A percentile compares a stretch with the other conserved stretches of the same genome.
phyloP scores from a whole-genome alignment of 2,797 vertebrate genomes.

The Bradypodion pumilum region DNA sequence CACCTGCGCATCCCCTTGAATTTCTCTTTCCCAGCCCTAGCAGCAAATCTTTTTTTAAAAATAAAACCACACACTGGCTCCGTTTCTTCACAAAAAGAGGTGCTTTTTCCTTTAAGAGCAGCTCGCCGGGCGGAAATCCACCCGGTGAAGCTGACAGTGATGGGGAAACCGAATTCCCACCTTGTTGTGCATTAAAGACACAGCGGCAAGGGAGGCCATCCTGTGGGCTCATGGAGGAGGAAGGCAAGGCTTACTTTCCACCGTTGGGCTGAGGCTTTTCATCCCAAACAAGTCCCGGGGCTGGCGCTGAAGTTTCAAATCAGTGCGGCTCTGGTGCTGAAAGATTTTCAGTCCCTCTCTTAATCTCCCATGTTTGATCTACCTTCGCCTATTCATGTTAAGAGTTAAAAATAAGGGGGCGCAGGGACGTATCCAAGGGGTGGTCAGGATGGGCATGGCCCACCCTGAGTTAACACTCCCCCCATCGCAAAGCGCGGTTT shows the following conservation, averaged over 20 bases:
- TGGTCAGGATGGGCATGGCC: too few relatives aligned
- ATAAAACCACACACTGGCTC: neutral
- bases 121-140: neutral
- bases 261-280: neutral
- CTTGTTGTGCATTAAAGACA: neutral
- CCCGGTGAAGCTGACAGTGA: neutral
- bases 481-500: neutral
- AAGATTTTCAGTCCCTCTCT: neutral
- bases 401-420: fast-evolving
- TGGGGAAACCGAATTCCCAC: neutral
- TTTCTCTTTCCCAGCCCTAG: too few relatives aligned
- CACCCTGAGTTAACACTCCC: too few relatives aligned
- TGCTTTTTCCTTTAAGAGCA: too few relatives aligned
- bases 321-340: neutral
- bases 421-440: too few relatives aligned
- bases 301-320: neutral
- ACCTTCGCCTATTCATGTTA: neutral
- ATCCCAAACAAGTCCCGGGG: neutral
- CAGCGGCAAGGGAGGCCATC: too few relatives aligned
- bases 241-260: neutral
- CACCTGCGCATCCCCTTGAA: too few relatives aligned
- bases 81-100: neutral
- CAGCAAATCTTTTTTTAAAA: neutral
- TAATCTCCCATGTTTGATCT: neutral
- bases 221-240: neutral